phyloP scores from a whole-genome alignment of 2,888 invertebrate species.

The Trachelus troglodyta region DNA sequence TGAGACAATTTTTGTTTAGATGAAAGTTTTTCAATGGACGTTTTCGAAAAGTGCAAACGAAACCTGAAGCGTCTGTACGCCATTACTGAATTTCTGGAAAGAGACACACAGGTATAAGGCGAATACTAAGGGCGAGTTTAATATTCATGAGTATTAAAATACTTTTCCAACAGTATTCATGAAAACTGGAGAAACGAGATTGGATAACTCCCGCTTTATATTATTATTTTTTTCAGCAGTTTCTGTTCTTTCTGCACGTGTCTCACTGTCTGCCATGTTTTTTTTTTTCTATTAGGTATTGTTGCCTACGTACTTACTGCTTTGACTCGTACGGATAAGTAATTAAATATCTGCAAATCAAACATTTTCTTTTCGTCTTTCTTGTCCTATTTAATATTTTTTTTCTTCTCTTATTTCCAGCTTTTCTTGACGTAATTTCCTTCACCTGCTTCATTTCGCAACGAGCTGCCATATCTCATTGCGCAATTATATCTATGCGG shows the following conservation, averaged over 20 bases:
- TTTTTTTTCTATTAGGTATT: neutral
- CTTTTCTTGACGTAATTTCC: neutral
- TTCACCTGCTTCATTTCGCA: neutral
- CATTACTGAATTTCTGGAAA: neutral
- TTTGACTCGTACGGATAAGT: neutral
- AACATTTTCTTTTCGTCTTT: neutral
- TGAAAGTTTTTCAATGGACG: neutral
- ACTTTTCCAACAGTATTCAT: neutral
- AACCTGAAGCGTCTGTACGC: neutral
- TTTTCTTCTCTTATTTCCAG: neutral
- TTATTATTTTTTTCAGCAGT: neutral
- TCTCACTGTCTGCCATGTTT: neutral
- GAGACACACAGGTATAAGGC: neutral
- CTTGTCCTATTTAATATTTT: neutral
- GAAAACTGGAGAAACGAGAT: constrained; percentile 7
- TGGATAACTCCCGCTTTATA: constrained; percentile 19
- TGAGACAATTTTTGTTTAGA: neutral
- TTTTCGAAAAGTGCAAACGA: neutral
- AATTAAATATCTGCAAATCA: neutral
- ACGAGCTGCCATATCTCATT: neutral
- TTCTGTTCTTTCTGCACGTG: neutral
- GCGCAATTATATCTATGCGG: neutral
- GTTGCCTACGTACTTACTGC: neutral
- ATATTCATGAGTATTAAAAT: constrained; percentile 8
- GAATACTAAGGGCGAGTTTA: neutral